Conservation (phyloP, 2,113 vertebrate genomes). For the Oreochromis aureus region DNA sequence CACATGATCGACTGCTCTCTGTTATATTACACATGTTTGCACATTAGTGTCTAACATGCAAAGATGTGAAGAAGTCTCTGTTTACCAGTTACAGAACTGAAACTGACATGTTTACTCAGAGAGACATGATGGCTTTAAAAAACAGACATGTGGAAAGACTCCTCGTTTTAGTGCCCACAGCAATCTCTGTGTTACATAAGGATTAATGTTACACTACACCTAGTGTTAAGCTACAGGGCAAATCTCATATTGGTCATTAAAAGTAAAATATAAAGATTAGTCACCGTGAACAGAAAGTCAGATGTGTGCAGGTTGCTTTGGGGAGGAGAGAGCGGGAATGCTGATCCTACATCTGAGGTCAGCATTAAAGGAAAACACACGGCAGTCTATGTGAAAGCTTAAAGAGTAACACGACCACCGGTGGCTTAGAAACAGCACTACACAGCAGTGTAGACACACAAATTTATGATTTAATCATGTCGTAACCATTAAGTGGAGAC, state of each 20-base stretch:
- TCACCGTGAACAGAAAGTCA: slow-evolving; percentile 71
- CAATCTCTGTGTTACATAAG: not conserved
- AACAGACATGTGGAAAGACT: not conserved
- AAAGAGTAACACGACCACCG: not conserved
- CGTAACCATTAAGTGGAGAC: not conserved
- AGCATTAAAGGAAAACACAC: slow-evolving; percentile 52
- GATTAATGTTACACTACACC: not conserved
- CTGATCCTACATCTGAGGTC: slow-evolving; percentile 55
- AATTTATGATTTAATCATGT: not conserved
- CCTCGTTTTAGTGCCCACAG: not conserved
- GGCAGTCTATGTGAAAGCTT: slow-evolving; percentile 22
- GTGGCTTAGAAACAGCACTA: not conserved
- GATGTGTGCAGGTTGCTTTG: slow-evolving; percentile 57
- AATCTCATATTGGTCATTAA: not conserved
- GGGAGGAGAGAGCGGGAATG: slow-evolving; percentile 44
- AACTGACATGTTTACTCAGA: not conserved
- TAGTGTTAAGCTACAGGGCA: not conserved
- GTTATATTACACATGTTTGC: not conserved
- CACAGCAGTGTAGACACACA: not conserved
- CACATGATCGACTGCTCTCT: not conserved
- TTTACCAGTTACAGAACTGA: not conserved
- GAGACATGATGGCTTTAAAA: not conserved
- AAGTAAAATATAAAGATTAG: slow-evolving; percentile 17
- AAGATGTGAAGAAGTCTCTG: not conserved
- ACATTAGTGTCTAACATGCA: not conserved